phyloP scores from a whole-genome alignment of 2,113 vertebrate species.

The Bungarus multicinctus region DNA sequence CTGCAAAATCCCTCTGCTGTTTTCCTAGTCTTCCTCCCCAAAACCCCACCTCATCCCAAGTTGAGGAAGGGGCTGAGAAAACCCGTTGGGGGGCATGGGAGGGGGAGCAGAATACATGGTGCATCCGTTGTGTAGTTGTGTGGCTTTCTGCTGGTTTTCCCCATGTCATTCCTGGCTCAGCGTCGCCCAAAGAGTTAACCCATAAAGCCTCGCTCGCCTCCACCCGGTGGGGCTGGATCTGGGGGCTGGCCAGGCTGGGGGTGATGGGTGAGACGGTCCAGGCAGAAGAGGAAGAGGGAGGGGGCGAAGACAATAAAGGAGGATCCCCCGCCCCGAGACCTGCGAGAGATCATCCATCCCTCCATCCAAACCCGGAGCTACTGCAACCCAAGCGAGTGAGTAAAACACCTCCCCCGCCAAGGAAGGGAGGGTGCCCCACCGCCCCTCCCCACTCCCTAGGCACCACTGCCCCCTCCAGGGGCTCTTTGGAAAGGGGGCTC shows the following conservation, averaged over 20 bases:
- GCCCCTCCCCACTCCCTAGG: background rate
- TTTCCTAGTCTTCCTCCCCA: background rate
- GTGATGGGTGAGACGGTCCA: background rate
- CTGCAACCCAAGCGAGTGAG: background rate
- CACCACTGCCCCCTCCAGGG: background rate
- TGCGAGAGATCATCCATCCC: too few relatives aligned
- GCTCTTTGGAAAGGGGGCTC: background rate
- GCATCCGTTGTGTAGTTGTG: background rate
- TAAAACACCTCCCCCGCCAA: background rate
- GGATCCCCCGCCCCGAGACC: background rate
- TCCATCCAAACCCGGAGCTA: background rate
- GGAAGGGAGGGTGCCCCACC: background rate
- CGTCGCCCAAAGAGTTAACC: background rate
- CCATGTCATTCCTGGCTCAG: constrained; percentile 11
- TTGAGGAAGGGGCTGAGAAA: background rate
- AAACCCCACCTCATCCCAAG: background rate
- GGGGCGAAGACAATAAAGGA: too few relatives aligned
- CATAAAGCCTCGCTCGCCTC: background rate
- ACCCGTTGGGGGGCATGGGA: too few relatives aligned
- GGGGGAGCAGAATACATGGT: rapidly evolving
- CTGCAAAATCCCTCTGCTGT: background rate
- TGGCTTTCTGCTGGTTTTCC: constrained; percentile 15
- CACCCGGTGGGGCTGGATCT: background rate
- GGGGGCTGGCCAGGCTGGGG: background rate
- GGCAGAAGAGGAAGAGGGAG: background rate